Evolutionary conservation across 2,888 invertebrate species (phyloP), one percentile per base, ranked within the genome.

Genomic region (Leptinotarsa juncta): DNA sequence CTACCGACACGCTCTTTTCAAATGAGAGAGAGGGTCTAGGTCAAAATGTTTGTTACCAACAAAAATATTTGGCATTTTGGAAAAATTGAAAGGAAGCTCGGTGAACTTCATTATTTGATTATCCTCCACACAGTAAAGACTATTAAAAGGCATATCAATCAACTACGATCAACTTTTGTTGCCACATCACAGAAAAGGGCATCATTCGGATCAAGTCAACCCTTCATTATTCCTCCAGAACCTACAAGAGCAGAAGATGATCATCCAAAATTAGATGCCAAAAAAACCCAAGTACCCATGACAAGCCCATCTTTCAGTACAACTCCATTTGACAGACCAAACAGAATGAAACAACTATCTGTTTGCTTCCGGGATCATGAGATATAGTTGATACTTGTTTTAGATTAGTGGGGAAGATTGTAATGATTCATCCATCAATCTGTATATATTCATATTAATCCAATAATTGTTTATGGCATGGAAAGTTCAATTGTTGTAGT

Each of bases 41-140:
- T n/a, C 15, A 49, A 26, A 51, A 67, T 67, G 20, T 16, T n/a
- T 23, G 12, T 48, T 12, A 48, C 16, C n/a, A 15, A 67, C n/a
- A 18, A 67, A 67, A 14, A 67, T 18, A 15, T 48, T 49, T 67
- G 50, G 23, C 67, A 67, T 16, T 67, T 4, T 49, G 67, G 67
- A 15, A 18, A 32, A 7, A 26, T 48, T 48, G 3, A 16, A 20
- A 18, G 14, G 4, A 50, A 50, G 26, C 67, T 67, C 3, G 51
- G 18, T n/a, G 3, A 65, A 65, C n/a, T 2, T 16, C 65, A 65
- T 26, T 23, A 65, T 42, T 16, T 65, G 15, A 26, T 26, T 7
- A 42, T 32, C n/a, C 42, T 65, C 16, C 2, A 4, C 15, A 26
- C 65, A 23, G 65, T 26, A 65, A 26, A 16, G 15, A 65, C 32